A percentile compares a stretch with the other conserved stretches of the same genome.
These are phyloP conservation scores for Aspidoscelis tigris DNA, from an alignment of 2,113 vertebrate genomes.

Conservation along the genomic window DNA sequence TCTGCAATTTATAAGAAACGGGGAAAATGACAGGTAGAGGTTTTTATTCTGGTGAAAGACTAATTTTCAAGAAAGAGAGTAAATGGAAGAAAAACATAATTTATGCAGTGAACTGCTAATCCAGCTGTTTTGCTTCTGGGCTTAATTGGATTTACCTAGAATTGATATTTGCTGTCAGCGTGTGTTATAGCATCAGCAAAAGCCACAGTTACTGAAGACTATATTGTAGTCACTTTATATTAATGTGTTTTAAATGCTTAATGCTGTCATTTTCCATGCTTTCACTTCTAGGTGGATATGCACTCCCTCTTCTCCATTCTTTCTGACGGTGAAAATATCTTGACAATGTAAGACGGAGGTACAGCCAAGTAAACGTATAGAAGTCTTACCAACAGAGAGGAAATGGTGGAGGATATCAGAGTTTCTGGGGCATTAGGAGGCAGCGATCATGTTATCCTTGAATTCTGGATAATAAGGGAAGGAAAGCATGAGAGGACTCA, in stretches of 20 bases:
- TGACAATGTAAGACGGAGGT: constrained; percentile 38
- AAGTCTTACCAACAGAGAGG: too few relatives aligned
- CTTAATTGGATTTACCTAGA: constrained; percentile 77
- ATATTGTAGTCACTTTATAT: constrained; percentile 64
- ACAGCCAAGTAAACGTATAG: constrained; percentile 4
- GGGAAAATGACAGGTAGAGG: constrained; percentile 49
- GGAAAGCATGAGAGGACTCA: too few relatives aligned
- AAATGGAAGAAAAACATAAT: constrained; percentile 73
- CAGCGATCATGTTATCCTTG: too few relatives aligned
- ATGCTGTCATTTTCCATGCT: constrained; percentile 10
- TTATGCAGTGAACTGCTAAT: constrained; percentile 73
- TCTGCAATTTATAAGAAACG: constrained; percentile 65
- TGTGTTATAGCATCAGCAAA: constrained; percentile 66
- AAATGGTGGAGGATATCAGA: too few relatives aligned
- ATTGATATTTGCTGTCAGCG: constrained; percentile 74
- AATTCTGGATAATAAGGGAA: too few relatives aligned
- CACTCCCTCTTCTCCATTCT: constrained; percentile 38
- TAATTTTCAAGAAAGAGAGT: constrained; percentile 73
- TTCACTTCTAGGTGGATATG: constrained; percentile 2
- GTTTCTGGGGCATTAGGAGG: too few relatives aligned
- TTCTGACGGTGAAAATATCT: constrained; percentile 39
- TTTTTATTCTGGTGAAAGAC: constrained; percentile 69
- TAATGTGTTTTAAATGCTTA: constrained; percentile 42
- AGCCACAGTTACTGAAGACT: constrained; percentile 54
- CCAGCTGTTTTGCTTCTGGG: constrained; percentile 76